Base-by-base conservation (phyloP, 2,797 vertebrate species). In the Hafferia zeledoni region DNA sequence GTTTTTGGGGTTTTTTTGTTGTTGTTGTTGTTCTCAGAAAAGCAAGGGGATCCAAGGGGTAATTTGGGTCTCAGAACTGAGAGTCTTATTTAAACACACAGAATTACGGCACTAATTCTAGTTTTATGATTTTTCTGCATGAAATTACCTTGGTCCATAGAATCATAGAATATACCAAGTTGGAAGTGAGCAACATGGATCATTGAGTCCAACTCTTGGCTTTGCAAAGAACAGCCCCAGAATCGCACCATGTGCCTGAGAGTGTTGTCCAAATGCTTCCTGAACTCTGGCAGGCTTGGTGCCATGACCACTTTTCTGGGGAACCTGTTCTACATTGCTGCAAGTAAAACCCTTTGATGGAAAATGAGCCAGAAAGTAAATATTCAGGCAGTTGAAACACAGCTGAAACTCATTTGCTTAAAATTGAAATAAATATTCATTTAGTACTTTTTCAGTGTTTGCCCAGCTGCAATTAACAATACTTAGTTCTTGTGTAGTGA, bases 381-480 rank as follows among this genome's bases (percentile, higher is more conserved):
- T 72, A 79, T 52, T 78, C 75, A 77, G 74, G n/a, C 52, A 82
- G 10, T 55, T 23, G 53, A 87, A 95, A 80, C 52, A 90, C 92
- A 95, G 83, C 78, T 92, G 88, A 96, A 77, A 86, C 90, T 83
- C 1, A 87, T 94, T 90, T 81, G 80, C 52, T 68, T 69, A 35
- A 68, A 89, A 83, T 53, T 67, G 37, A 83, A 84, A 80, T 79
- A 33, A 91, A 56, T 23, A n/a, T 78, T 92, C 61, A 90, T 91
- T 92, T 67, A 39, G 31, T 63, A 15, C 2, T 76, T 85, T 78
- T 92, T 55, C 49, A 70, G 39, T 89, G 67, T 92, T 90, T 91
- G 25, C 74, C 80, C 89, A 90, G 89, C 61, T 95, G 85, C 78
- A 94, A 75, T 93, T 94, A 87, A 78, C 60, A 89, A 87, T 89